Evolutionary conservation across 1,140 invertebrate species (phyloP).

Genomic region (Babylonia areolata): DNA sequence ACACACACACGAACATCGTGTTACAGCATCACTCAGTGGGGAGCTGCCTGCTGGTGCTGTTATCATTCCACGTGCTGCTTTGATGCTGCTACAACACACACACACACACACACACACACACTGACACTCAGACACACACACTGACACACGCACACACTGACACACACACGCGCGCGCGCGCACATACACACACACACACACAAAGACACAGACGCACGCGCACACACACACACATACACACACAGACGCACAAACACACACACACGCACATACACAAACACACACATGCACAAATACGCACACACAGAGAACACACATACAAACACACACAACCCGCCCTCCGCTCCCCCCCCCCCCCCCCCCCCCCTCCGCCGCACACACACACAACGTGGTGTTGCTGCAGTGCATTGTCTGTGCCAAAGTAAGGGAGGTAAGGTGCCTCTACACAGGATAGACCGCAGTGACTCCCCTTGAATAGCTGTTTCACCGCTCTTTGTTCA

Average conservation of each 20-base stretch:
- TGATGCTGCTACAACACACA: too few species aligned
- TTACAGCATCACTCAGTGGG: not conserved
- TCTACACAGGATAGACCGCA: not conserved
- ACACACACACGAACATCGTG: not conserved
- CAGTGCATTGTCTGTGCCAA: not conserved
- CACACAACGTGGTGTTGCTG: not conserved
- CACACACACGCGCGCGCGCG: not conserved
- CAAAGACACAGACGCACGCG: too few species aligned
- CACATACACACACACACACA: not conserved
- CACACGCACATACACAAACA: too few species aligned
- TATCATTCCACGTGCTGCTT: not conserved
- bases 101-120: not conserved
- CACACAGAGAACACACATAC: too few species aligned
- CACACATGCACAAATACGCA: too few species aligned
- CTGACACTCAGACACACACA: not conserved
- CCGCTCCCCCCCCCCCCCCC: too few species aligned
- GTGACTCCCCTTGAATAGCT: not conserved
- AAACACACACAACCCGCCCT: too few species aligned
- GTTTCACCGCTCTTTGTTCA: not conserved
- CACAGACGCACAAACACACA: too few species aligned
- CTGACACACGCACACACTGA: not conserved
- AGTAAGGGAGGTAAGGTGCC: not conserved
- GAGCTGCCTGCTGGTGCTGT: not conserved
- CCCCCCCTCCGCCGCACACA: too few species aligned
- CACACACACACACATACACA: too few species aligned